Evolutionary conservation across 23 tunicate genomes (phyloP), one percentile per base, ranked within the genome.

Genomic region (Halocynthia aurantium): DNA sequence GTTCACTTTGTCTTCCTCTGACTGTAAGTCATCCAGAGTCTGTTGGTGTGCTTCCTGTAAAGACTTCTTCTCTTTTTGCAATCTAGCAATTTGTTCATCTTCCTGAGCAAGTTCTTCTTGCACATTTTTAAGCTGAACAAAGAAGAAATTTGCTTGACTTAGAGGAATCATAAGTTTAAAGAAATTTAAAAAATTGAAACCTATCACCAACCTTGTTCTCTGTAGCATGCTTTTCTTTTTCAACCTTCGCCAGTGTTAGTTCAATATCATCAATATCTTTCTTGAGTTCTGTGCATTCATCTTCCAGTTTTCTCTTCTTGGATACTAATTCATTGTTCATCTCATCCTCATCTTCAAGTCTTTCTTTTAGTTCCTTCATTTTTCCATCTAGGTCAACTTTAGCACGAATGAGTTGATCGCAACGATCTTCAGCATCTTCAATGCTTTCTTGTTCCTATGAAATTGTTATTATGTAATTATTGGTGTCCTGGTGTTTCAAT

Each of bases 1-100:
- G 83, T 93, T 93, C 20, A 83, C 93, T 81, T 93, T 93, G 78
- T 93, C 98, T 62, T 93, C 98, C 57, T 87, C 94, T 7, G 88
- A 84, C 70, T 93, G 98, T 62, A 93, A 89, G 81, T 93, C 98
- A 71, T 93, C 98, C 13, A 93, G 81, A 73, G 93, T 84, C 76
- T 93, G 98, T 70, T 93, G 98, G 66, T 93, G 98, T 57, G 87
- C 98, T 70, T 93, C 94, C 54, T 93, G 94, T 17, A 93, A 76
- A 79, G 94, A 85, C 76, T 93, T 93, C 81, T 93, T 93, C 61
- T 93, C 99, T 67, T 94, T 94, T 62, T 81, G 99, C 62, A 94
- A 75, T 72, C 81, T 88, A 5, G 95, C 90, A 22, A 94, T 94
- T 77, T 77, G 83, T 52, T 88, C 99, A 73, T 94, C 99, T 76